These are phyloP conservation scores for Chrysodeixis includens DNA, from an alignment of 2,888 invertebrate genomes.

Conservation along the genomic window DNA sequence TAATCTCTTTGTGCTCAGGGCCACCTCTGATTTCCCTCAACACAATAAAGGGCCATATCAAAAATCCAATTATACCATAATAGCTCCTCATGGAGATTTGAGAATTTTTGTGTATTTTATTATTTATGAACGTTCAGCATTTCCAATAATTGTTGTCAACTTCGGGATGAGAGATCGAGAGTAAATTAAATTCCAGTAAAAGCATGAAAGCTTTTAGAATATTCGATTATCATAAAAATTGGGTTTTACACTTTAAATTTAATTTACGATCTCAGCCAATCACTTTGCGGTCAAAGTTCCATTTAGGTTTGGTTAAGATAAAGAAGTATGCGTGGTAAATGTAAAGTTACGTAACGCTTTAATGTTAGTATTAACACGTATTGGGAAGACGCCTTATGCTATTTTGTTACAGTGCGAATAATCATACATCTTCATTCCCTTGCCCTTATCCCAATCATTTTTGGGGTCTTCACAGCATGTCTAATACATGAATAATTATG, in stretches of 20 bases:
- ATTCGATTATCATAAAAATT: constrained; percentile 14
- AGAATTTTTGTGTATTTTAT: constrained; percentile 58
- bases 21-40: constrained; percentile 17
- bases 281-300: no score
- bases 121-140: constrained; percentile 65
- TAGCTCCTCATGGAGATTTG: constrained; percentile 54
- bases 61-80: constrained; percentile 66
- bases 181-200: constrained; percentile 65
- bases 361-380: no score
- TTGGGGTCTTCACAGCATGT: no score
- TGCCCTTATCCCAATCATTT: no score
- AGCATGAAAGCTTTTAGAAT: constrained; percentile 36
- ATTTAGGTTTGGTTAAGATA: no score
- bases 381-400: no score
- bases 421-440: no score
- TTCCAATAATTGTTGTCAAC: constrained; percentile 70
- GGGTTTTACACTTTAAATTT: not conserved
- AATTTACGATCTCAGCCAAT: not conserved
- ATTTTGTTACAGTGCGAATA: no score
- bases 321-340: not conserved
- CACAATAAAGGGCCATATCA: constrained; percentile 38
- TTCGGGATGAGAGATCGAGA: constrained; percentile 50
- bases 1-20: constrained; percentile 24
- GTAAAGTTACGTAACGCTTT: no score
- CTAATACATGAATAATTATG: no score